Base-by-base conservation (phyloP, 1,140 invertebrate genomes). In the Hydropsyche tenuis region DNA sequence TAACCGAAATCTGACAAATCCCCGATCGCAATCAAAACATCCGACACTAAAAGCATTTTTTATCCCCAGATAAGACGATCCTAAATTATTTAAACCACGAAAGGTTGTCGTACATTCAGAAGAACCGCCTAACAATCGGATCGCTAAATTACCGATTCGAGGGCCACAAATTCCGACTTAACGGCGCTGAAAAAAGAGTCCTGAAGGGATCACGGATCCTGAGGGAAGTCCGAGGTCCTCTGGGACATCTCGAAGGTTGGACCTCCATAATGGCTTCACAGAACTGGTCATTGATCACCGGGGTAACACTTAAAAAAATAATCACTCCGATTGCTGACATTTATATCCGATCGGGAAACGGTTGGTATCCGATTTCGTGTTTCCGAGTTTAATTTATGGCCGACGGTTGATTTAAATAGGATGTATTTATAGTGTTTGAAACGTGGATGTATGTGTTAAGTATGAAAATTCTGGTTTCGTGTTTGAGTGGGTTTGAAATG, bases 241-340 rank as follows among this genome's bases (percentile, higher is more conserved):
- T 23, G 22, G 4, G 11, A 0, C 20, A 7, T 9, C n/a, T 23
- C 22, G 56, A 23, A 23, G n/a, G 63, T 9, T n/a, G 11, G 18
- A 65, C 63, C 63, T 65, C 43, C 20, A 30, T 65, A 65, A 65
- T 45, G 63, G 63, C 20, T 25, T 23, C 63, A 42, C 14, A 43
- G 30, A 65, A 65, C 30, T 65, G 18, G 23, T 30, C 30, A 65
- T 65, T 65, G 43, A 65, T 65, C 63, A 65, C 63, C 63, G 18
- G 18, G 30, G 63, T 11, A 23, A 43, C 20, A 43, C 27, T 65
- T 43, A 43, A 65, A 65, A 65, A 65, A 65, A 60, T 60, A 65
- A 65, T 65, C 63, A 22, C 30, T 42, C 20, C 18, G 63, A 65
- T 65, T 43, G 42, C 63, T 43, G 60, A 63, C 60, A 27, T 63